Conservation (phyloP, 2,797 vertebrate genomes). For the Selene dorsalis region DNA sequence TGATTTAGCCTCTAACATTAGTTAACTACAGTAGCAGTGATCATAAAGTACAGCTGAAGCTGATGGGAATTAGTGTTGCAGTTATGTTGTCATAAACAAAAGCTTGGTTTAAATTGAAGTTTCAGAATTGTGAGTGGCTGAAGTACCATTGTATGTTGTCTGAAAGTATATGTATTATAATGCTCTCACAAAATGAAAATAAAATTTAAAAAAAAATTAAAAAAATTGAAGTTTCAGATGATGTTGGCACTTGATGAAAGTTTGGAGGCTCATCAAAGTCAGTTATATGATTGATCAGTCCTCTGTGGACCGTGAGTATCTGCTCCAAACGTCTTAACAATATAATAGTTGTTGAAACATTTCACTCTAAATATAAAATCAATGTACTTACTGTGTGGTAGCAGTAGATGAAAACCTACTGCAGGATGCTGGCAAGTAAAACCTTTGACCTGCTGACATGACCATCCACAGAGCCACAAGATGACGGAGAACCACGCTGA, state of each 20-base stretch:
- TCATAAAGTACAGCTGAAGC: too few species aligned
- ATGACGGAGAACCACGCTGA: neutral
- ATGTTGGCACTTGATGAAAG: too few species aligned
- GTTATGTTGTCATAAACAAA: neutral
- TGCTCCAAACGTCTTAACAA: neutral
- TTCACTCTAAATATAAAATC: too few species aligned
- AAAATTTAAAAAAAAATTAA: too few species aligned
- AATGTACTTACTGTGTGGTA: too few species aligned
- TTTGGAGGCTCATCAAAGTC: too few species aligned
- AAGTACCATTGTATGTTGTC: too few species aligned
- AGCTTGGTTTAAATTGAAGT: neutral
- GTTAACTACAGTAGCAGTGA: neutral
- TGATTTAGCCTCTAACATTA: neutral
- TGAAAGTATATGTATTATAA: too few species aligned
- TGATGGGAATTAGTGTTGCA: neutral
- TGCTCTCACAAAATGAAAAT: too few species aligned
- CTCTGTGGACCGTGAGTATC: neutral
- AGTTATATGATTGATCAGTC: too few species aligned
- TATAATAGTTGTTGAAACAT: neutral
- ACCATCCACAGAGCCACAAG: neutral
- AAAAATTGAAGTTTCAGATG: neutral
- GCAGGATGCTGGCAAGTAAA: neutral
- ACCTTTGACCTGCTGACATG: neutral
- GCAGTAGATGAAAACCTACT: neutral
- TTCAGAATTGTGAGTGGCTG: too few species aligned